phyloP scores from a whole-genome alignment of 2,113 vertebrate species.

The Neomonachus schauinslandi region DNA sequence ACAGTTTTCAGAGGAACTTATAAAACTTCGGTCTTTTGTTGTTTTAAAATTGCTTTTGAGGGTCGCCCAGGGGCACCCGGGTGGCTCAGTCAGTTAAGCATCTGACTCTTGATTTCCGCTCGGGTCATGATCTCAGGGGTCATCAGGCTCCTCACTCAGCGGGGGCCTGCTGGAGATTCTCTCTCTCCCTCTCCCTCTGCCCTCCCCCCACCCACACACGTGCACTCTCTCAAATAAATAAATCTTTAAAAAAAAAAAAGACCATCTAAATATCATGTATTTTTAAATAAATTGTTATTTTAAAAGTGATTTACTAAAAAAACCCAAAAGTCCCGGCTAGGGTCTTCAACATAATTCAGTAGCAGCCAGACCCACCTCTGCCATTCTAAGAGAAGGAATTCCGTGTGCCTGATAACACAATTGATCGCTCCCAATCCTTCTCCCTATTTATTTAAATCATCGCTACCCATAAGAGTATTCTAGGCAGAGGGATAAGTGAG shows the following conservation, averaged over 20 bases:
- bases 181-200: not conserved
- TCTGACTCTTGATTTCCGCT: not conserved
- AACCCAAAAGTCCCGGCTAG: not conserved
- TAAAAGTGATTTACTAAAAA: slow-evolving; percentile 32
- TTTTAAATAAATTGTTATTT: slow-evolving; percentile 35
- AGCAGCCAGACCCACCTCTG: not conserved
- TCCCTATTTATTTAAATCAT: not conserved
- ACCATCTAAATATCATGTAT: not conserved
- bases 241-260: not conserved
- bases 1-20: slow-evolving; percentile 20
- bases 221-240: not conserved
- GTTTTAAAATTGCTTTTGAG: slow-evolving; percentile 36
- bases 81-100: not conserved
- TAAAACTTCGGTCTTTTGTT: slow-evolving; percentile 15
- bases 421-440: not conserved
- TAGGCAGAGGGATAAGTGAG: not conserved
- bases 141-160: not conserved
- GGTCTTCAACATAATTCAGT: not conserved
- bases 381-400: slow-evolving; percentile 2
- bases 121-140: not conserved
- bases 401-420: not conserved
- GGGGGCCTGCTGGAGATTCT: not conserved
- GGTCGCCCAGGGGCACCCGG: not conserved
- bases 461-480: not conserved
- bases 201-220: not conserved